These are phyloP conservation scores for Dipodomys stephensi DNA, from an alignment of 2,113 vertebrate genomes.

Conservation along the genomic window DNA sequence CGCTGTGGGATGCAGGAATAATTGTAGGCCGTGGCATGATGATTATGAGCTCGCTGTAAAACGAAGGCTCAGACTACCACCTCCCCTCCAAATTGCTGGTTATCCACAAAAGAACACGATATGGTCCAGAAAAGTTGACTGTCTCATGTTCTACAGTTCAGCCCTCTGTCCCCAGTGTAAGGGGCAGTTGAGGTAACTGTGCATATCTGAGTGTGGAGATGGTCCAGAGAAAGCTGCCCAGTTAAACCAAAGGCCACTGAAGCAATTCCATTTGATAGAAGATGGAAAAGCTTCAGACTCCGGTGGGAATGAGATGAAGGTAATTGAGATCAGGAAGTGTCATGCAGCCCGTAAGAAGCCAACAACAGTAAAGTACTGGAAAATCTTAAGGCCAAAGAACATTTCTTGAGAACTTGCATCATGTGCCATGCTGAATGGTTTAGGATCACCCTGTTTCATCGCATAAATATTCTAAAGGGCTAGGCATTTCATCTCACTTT, in stretches of 20 bases:
- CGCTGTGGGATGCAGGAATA: conserved; percentile 59
- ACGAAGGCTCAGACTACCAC: conserved; percentile 14
- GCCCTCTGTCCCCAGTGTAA: background rate
- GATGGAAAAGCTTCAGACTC: background rate
- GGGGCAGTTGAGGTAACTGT: background rate
- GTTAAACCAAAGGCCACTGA: background rate
- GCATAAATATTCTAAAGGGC: background rate
- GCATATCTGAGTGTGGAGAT: background rate
- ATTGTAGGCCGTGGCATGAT: conserved; percentile 42
- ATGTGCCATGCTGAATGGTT: background rate
- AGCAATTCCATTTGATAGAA: background rate
- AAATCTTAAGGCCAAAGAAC: background rate
- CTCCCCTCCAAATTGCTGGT: conserved; percentile 26
- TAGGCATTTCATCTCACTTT: background rate
- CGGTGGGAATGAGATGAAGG: background rate
- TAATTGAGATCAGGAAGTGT: background rate
- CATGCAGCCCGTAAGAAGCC: too few species aligned
- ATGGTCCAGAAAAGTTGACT: conserved; percentile 12
- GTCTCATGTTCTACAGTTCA: background rate
- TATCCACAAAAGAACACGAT: background rate
- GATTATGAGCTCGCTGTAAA: conserved; percentile 27
- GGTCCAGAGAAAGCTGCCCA: background rate
- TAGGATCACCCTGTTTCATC: background rate
- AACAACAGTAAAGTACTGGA: background rate
- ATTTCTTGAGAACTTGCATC: background rate